Evolutionary conservation across 1,140 invertebrate genomes (phyloP), one percentile per base, ranked within the genome.

Genomic region (Panonychus citri): DNA sequence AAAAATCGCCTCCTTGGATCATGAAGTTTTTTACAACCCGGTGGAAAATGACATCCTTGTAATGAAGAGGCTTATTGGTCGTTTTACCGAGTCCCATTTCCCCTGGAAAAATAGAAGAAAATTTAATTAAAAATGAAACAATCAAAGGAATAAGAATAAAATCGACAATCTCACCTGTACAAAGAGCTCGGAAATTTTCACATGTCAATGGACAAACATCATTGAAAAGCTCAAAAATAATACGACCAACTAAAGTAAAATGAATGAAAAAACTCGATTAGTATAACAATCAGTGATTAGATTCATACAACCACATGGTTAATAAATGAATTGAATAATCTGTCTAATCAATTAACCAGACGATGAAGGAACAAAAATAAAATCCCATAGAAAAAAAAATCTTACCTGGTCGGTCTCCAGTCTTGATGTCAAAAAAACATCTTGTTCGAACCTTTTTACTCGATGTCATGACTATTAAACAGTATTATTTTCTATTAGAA

Each of bases 11-110:
- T 27, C 66, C 67, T 60, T 73, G 72, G 19, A 73, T 67, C 78
- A 91, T 89, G 66, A 91, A 91, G 69, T 88, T 83, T 67, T 89
- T 89, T 10, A 91, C 85, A 7, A 93, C 85, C 58, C 88, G 72
- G 69, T 91, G 88, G 67, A 93, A 89, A 54, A 85, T 62, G 24
- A 66, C 64, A 42, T 63, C 66, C 74, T 85, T 82, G 64, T 82
- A 83, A 70, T 82, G 79, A 7, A 87, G 66, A 8, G 76, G 76
- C 66, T 84, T 85, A 39, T 75, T 75, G 1, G 81, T 82, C 3
- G 71, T 74, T 54, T 64, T 61, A 37, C 65, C 65, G 13, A 62
- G 49, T 1, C 65, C 65, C 49, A 63, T 65, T 54, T 66, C 65
- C 15, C 65, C 66, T 67, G 46, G 21, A 62, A 59, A 48, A 5